Conservation (phyloP, 2,113 vertebrate genomes). For the Regulus satrapa region DNA sequence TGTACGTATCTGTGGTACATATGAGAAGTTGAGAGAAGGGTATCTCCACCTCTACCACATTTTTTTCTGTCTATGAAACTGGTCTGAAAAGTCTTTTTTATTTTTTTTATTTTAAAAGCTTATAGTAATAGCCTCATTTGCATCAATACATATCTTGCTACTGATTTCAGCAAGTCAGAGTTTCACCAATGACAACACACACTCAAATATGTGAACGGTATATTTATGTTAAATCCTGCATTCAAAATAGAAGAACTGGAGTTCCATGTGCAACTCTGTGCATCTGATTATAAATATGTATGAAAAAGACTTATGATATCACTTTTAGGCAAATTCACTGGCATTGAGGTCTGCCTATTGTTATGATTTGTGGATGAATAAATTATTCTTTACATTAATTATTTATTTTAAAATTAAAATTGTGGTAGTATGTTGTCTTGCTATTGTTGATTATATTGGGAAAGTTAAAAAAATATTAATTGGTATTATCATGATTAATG, state of each 20-base stretch:
- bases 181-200: neutral
- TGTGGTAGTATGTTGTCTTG: neutral
- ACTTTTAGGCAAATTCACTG: neutral
- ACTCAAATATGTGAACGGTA: neutral
- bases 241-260: neutral
- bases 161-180: neutral
- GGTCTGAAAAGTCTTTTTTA: neutral
- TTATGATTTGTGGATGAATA: neutral
- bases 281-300: neutral
- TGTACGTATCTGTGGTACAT: neutral
- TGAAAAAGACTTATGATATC: neutral
- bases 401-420: neutral
- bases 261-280: neutral
- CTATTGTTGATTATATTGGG: neutral
- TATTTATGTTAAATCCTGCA: neutral
- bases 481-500: neutral
- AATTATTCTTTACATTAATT: neutral
- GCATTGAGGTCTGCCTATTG: neutral
- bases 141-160: neutral
- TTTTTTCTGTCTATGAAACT: neutral
- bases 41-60: neutral
- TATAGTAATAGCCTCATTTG: neutral
- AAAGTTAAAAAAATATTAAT: neutral
- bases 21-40: neutral
- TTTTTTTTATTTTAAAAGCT: neutral